Base-by-base conservation (phyloP, 2,888 invertebrate species). In the Nineta flava region DNA sequence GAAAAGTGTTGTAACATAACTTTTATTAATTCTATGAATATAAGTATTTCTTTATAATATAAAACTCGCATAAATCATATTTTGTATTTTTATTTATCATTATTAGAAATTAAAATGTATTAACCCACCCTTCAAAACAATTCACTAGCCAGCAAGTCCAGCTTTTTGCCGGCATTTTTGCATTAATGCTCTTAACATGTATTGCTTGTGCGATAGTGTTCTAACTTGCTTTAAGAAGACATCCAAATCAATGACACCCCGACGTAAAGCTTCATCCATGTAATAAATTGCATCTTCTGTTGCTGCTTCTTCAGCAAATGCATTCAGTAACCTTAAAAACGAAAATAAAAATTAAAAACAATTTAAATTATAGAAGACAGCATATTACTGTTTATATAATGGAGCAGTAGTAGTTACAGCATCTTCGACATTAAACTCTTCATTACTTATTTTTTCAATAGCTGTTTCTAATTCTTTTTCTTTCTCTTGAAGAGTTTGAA, bases 271-370 rank as follows among this genome's bases (percentile, higher is more conserved):
- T 71, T 96, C 94, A 9, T 95, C 95, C 69, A 99, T 81, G 65
- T 94, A 95, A 66, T 97, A 99, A 62, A 99, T 94, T 53, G 95
- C 91, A 74, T 99, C 99, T 72, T 99, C 97, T 48, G 91, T 79
- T 13, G 99, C 95, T 54, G 96, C 93, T 72, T 99, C 99, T 68
- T 97, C 95, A 47, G 94, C 93, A 72, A 91, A 96, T 42, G 93
- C 85, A 68, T 87, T 91, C 53, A 96, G 69, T 61, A 97, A 79
- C 64, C 87, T 87, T 59, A 2, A 38, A 38, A 38, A n/a, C 5
- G 12, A n/a, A 38, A 38, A 2, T 7, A 15, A 6, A 38, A 12
- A 5, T 38, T 15, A 38, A n/a, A 12, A 38, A 38, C 7, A 38
- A 15, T 38, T 13, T 38, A 4, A 38, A 12, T 13, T 12, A 13